phyloP scores from a whole-genome alignment of 2,797 vertebrate genomes.

The Phoebastria nigripes region DNA sequence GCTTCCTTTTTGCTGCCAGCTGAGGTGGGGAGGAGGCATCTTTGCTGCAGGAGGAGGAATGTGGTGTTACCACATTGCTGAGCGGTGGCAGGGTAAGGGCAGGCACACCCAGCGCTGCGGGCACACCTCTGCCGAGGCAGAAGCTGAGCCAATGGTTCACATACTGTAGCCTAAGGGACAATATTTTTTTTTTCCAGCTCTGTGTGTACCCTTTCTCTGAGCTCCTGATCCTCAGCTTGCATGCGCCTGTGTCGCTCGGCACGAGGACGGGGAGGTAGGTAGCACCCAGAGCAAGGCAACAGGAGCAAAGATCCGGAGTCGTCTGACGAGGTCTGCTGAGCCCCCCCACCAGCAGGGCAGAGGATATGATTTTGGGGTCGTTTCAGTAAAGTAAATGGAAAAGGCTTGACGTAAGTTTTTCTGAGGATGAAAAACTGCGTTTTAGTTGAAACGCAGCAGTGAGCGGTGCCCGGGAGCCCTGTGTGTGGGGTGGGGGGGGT shows the following conservation, averaged over 20 bases:
- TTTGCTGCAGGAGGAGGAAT: neutral
- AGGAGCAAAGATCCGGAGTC: rapidly evolving
- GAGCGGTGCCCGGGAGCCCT: neutral
- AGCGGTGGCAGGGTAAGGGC: neutral
- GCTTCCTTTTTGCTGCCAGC: neutral
- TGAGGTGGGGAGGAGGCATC: neutral
- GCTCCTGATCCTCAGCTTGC: neutral
- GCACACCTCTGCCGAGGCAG: neutral
- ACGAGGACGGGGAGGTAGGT: neutral
- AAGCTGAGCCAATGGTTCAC: neutral
- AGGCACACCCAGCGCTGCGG: constrained; percentile 13
- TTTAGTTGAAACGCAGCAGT: neutral
- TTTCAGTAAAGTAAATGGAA: neutral
- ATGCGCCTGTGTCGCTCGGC: rapidly evolving
- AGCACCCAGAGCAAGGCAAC: neutral
- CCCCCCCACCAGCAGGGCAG: rapidly evolving
- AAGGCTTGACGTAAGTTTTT: neutral
- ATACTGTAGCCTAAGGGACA: neutral
- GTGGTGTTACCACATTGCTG: constrained; percentile 30
- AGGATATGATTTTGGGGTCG: neutral
- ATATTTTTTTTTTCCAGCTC: neutral
- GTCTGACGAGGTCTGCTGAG: rapidly evolving
- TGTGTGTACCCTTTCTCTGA: neutral
- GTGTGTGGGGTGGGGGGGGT: rapidly evolving
- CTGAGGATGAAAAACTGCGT: rapidly evolving